Base-by-base conservation (phyloP, 2,113 vertebrate species). In the Strigops habroptila region DNA sequence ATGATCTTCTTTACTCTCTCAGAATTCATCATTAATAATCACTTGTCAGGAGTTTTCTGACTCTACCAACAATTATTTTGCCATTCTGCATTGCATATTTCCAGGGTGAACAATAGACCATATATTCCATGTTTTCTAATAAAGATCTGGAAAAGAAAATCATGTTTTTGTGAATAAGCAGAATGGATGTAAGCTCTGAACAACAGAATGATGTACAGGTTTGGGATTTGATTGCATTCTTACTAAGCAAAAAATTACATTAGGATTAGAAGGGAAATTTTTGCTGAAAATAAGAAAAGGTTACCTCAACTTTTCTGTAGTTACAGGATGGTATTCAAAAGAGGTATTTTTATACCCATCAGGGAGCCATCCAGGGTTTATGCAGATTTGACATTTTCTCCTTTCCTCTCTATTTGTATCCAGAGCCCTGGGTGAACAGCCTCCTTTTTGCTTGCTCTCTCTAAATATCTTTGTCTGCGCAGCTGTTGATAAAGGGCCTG, bases 331-430 rank as follows among this genome's bases (percentile, higher is more conserved):
- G 27, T 87, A 83, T 94, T 91, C 71, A 63, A 74, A 90, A 74
- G 63, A 88, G 27, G 18, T 60, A 78, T 78, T 93, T 94, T 95
- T 81, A 74, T 71, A 64, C 24, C 21, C 86, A 84, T 39, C 39
- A 78, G 95, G 69, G 69, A 95, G 18, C 51, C 71, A 78, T 64
- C 43, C 51, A 75, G 44, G 31, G 43, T 60, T 94, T 96, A 96
- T 95, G 92, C 52, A 97, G 83, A 96, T 96, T 60, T 96, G 95
- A 96, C 95, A 96, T 97, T 97, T 96, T 78, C 86, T 73, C 81
- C 65, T 92, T 76, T 55, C 77, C 90, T 78, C 60, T 86, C 39
- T 90, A 33, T 96, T 94, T 91, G 88, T 83, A 12, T 53, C 24
- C 74, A 73, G 60, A 95, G 92, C 60, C 64, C 52, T 74, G 88